Percentiles rank a stretch among this genome's conserved stretches.
phyloP scores from a whole-genome alignment of 2,888 invertebrate species.

The Diploptera punctata region DNA sequence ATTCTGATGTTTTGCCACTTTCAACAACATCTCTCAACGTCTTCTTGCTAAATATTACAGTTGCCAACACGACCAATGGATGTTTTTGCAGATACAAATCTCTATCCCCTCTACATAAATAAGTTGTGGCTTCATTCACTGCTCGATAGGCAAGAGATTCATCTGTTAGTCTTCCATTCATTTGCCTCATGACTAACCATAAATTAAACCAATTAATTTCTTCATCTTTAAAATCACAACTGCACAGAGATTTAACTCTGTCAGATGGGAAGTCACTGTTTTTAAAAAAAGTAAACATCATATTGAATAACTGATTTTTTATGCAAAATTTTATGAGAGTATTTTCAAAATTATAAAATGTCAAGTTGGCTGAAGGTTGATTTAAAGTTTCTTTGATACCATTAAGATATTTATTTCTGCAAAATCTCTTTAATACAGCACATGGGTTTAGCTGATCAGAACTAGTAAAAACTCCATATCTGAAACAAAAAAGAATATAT shows the following conservation, averaged over 20 bases:
- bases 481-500: constrained; percentile 41
- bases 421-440: constrained; percentile 65
- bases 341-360: constrained; percentile 60
- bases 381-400: constrained; percentile 62
- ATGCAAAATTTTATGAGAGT: constrained; percentile 62
- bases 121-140: constrained; percentile 63
- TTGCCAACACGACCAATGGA: constrained; percentile 63
- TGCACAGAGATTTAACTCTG: not conserved
- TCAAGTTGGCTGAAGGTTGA: constrained; percentile 49
- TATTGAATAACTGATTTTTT: constrained; percentile 10
- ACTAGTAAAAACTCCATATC: constrained; percentile 68
- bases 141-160: constrained; percentile 57
- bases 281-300: constrained; percentile 35
- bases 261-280: constrained; percentile 24
- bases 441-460: constrained; percentile 64
- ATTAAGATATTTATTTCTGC: constrained; percentile 62
- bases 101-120: constrained; percentile 59
- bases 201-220: constrained; percentile 56
- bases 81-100: constrained; percentile 63
- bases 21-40: constrained; percentile 45
- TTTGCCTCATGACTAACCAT: constrained; percentile 61
- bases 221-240: not conserved
- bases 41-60: constrained; percentile 63
- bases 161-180: constrained; percentile 53
- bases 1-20: not conserved